Evolutionary conservation across 1,140 invertebrate genomes (phyloP).

Genomic region (Magallana gigas): DNA sequence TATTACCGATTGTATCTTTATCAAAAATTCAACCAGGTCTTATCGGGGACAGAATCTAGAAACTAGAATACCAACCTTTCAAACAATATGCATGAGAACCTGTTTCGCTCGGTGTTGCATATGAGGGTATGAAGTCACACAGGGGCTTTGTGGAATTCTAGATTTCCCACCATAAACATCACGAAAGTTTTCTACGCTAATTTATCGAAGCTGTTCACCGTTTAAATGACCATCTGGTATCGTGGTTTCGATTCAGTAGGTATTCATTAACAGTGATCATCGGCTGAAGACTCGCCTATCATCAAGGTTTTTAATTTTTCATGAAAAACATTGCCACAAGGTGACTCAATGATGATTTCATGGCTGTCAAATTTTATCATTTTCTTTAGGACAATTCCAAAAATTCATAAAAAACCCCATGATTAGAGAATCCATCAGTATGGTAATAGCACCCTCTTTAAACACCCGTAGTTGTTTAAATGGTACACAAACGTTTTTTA

Average conservation of each 20-base stretch:
- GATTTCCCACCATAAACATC: constrained; percentile 33
- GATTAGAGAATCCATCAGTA: no score
- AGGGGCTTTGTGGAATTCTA: constrained; percentile 25
- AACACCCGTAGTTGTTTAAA: no score
- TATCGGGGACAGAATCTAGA: constrained; percentile 53
- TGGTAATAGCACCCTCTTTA: no score
- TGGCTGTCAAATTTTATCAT: neutral
- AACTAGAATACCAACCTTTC: constrained; percentile 51
- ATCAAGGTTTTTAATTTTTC: constrained; percentile 28
- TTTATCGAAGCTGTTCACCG: neutral
- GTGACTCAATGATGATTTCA: constrained; percentile 29
- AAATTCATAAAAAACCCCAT: no score
- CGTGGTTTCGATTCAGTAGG: neutral
- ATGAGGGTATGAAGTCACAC: constrained; percentile 31
- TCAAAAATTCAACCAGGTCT: constrained; percentile 55
- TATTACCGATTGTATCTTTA: constrained; percentile 56
- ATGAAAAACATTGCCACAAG: neutral
- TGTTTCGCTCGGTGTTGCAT: constrained; percentile 41
- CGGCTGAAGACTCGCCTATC: neutral
- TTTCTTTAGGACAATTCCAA: neutral
- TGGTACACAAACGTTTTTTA: no score
- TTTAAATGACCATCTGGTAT: constrained; percentile 27
- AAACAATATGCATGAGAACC: constrained; percentile 42
- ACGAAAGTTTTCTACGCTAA: constrained; percentile 7
- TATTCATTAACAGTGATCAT: neutral